These are phyloP conservation scores for Pangasius macronema DNA, from an alignment of 2,797 vertebrate species.

Conservation along the genomic window DNA sequence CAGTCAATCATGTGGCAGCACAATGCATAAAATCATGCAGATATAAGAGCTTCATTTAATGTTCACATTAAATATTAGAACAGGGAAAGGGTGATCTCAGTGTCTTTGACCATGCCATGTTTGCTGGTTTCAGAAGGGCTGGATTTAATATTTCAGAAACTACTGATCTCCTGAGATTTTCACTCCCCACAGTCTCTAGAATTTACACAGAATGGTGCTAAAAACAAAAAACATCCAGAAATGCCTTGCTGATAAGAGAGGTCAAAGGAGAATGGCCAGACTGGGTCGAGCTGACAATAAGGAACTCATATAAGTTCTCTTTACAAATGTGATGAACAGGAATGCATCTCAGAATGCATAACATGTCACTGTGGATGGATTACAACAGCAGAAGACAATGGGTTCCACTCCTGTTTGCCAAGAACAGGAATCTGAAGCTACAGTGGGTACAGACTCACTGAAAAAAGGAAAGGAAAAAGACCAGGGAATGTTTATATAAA, in stretches of 20 bases:
- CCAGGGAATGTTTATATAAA: not conserved
- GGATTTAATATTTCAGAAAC: not conserved
- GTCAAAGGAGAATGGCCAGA: not conserved
- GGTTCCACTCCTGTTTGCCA: not conserved
- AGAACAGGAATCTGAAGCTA: not conserved
- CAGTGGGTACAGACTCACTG: not conserved
- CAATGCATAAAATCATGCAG: not conserved
- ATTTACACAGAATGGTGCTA: not conserved
- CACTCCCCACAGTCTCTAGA: not conserved
- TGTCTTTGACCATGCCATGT: not conserved
- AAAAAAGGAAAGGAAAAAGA: not conserved
- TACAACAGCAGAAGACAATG: not conserved
- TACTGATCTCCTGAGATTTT: not conserved
- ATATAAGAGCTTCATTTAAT: not conserved
- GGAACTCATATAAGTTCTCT: not conserved
- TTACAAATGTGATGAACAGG: not conserved
- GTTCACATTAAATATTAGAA: not conserved
- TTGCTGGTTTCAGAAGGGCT: not conserved
- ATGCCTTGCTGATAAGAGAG: not conserved
- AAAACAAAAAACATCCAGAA: not conserved
- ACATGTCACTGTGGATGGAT: not conserved
- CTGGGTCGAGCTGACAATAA: not conserved
- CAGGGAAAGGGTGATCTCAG: not conserved
- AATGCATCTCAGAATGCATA: not conserved
- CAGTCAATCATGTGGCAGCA: not conserved